These are phyloP conservation scores for Petromus typicus DNA, from an alignment of 2,113 vertebrate species.

Conservation along the genomic window DNA sequence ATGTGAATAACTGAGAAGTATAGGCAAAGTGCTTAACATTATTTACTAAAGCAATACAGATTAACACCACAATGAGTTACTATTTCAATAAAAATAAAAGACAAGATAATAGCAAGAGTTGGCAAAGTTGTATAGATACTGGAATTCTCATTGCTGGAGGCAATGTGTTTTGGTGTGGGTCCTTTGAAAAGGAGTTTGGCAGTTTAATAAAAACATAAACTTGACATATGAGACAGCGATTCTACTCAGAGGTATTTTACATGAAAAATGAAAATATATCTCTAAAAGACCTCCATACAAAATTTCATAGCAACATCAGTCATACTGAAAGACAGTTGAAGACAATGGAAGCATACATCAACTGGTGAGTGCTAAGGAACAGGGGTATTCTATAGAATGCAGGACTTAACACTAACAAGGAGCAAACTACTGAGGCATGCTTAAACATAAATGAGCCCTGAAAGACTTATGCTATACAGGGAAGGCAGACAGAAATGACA, in stretches of 20 bases:
- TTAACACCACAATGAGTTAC: background rate
- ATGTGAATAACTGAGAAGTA: background rate
- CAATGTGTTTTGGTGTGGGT: background rate
- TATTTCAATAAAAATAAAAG: background rate
- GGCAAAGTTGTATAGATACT: background rate
- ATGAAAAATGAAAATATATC: background rate
- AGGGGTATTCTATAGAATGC: background rate
- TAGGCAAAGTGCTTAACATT: background rate
- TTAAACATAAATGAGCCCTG: background rate
- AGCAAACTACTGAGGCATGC: background rate
- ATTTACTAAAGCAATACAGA: background rate
- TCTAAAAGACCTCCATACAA: background rate
- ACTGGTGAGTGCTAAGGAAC: background rate
- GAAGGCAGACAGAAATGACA: background rate
- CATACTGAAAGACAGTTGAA: background rate
- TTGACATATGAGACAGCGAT: background rate
- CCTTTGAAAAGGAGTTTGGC: background rate
- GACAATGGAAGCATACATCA: background rate
- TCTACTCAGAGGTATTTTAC: background rate
- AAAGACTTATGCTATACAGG: background rate
- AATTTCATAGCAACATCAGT: background rate
- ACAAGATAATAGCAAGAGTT: background rate
- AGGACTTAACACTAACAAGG: background rate
- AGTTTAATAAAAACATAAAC: background rate
- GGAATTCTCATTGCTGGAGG: background rate